phyloP scores from a whole-genome alignment of 1,140 invertebrate species.

The Listronotus oregonensis region DNA sequence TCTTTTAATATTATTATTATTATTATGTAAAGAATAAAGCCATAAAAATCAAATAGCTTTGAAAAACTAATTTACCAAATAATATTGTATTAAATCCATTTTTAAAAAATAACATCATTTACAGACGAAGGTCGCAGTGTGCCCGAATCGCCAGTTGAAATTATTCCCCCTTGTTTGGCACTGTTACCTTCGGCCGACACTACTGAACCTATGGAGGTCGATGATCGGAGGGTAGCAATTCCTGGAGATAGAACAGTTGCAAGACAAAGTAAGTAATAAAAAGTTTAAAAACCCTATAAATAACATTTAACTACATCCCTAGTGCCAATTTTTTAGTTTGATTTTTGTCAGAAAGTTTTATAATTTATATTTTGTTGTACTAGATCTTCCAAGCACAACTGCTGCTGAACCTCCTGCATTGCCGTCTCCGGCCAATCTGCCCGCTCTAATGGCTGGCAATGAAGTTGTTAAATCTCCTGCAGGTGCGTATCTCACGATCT shows the following conservation, averaged over 20 bases:
- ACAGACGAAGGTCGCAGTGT: conserved; percentile 26
- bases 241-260: conserved; percentile 32
- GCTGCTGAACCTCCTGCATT: conserved; percentile 50
- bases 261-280: conserved; percentile 20
- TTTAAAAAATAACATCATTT: neutral
- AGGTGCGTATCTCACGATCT: neutral
- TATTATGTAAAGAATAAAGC: too few relatives aligned
- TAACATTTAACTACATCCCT: too few relatives aligned
- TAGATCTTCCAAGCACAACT: conserved; percentile 15
- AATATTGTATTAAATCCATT: too few relatives aligned
- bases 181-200: neutral
- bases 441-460: conserved; percentile 61
- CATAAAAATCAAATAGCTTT: too few relatives aligned
- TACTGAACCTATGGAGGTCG: conserved; percentile 24
- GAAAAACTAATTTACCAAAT: too few relatives aligned
- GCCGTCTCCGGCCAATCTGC: conserved; percentile 56
- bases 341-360: neutral
- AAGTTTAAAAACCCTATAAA: too few relatives aligned
- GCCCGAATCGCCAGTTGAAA: conserved; percentile 28
- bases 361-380: conserved; percentile 8
- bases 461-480: conserved; percentile 56
- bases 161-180: conserved; percentile 24
- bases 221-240: conserved; percentile 29
- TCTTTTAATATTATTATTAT: too few relatives aligned
- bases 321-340: too few relatives aligned